Conservation (phyloP, 2,888 invertebrate species). For the Gymnoscelis rufifasciata region DNA sequence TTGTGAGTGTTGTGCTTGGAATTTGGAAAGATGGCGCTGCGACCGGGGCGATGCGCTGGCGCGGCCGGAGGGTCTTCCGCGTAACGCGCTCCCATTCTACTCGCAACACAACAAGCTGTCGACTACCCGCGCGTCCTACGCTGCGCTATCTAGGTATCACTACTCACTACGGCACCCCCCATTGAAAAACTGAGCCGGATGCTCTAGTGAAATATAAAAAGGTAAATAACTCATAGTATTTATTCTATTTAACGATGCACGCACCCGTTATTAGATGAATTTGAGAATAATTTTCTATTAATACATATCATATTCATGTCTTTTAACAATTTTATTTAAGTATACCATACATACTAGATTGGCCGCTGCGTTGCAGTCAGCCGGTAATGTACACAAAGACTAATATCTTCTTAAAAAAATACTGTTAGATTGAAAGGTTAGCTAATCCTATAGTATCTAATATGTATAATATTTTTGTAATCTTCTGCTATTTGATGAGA, state of each 20-base stretch:
- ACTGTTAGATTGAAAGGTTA: constrained; percentile 79
- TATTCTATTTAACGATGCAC: constrained; percentile 68
- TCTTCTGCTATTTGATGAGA: constrained; percentile 76
- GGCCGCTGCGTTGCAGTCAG: constrained; percentile 58
- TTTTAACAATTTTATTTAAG: constrained; percentile 75
- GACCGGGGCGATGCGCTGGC: constrained; percentile 12
- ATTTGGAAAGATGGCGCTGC: constrained; percentile 27
- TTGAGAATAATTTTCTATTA: constrained; percentile 74
- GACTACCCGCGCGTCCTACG: constrained; percentile 29
- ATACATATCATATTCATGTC: constrained; percentile 67
- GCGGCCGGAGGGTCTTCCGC: constrained; percentile 8
- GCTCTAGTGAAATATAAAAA: constrained; percentile 77
- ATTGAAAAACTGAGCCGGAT: constrained; percentile 71
- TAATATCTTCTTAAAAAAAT: constrained; percentile 80
- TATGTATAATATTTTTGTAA: constrained; percentile 66
- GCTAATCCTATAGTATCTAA: constrained; percentile 74
- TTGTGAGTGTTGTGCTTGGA: constrained; percentile 67
- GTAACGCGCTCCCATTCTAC: constrained; percentile 12
- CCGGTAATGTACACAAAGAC: constrained; percentile 76
- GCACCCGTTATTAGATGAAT: constrained; percentile 76
- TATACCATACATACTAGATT: constrained; percentile 73
- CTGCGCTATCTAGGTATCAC: constrained; percentile 41
- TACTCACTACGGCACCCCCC: constrained; percentile 38
- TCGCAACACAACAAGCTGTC: constrained; percentile 40
- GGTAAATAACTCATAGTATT: constrained; percentile 76